Percentiles rank a stretch among this genome's conserved stretches.
phyloP scores from a whole-genome alignment of 2,797 vertebrate species.

The Onychomys leucogaster region DNA sequence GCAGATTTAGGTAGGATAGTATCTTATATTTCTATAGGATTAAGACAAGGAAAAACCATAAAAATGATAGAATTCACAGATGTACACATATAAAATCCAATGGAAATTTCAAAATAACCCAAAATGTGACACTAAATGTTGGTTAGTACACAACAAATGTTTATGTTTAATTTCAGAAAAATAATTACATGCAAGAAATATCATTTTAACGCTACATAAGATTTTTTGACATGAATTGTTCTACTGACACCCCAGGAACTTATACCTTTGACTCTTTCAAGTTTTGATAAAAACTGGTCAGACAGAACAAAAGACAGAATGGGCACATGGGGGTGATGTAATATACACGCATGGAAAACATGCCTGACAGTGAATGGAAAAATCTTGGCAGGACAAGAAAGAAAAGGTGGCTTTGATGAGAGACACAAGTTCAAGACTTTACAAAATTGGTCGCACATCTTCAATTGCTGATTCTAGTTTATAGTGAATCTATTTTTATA shows the following conservation, averaged over 20 bases:
- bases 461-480: slow-evolving; percentile 87
- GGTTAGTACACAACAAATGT: slow-evolving; percentile 68
- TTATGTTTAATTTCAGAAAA: slow-evolving; percentile 81
- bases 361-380: slow-evolving; percentile 86
- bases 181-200: slow-evolving; percentile 82
- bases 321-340: slow-evolving; percentile 88
- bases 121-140: slow-evolving; percentile 48
- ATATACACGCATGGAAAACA: slow-evolving; percentile 86
- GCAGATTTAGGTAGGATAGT: slow-evolving; percentile 84
- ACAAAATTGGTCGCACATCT: slow-evolving; percentile 89
- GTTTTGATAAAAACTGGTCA: slow-evolving; percentile 89
- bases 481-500: slow-evolving; percentile 87
- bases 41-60: slow-evolving; percentile 86
- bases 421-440: slow-evolving; percentile 89
- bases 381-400: slow-evolving; percentile 90
- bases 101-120: slow-evolving; percentile 60
- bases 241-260: slow-evolving; percentile 84
- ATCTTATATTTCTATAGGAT: slow-evolving; percentile 86
- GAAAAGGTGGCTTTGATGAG: slow-evolving; percentile 91
- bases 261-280: slow-evolving; percentile 87
- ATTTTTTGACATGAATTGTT: slow-evolving; percentile 82
- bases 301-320: slow-evolving; percentile 88
- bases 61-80: slow-evolving; percentile 87
- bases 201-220: slow-evolving; percentile 82
- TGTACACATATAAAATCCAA: slow-evolving; percentile 77